phyloP scores from a whole-genome alignment of 2,888 invertebrate genomes.

The Teleogryllus oceanicus region DNA sequence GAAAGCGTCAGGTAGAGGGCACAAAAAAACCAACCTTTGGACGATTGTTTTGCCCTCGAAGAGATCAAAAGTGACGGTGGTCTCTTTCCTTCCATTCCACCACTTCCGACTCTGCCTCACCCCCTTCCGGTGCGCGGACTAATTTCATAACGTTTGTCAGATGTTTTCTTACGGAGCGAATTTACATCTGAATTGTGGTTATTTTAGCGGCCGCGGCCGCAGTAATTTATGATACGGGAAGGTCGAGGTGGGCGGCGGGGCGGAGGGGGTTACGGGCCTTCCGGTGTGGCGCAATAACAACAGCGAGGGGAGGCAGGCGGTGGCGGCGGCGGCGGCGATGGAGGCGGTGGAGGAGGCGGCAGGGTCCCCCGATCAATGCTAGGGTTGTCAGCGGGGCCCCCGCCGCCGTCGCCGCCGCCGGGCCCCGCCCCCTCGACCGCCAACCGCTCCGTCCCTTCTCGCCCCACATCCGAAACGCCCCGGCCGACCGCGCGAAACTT shows the following conservation, averaged over 20 bases:
- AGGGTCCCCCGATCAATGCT: not conserved
- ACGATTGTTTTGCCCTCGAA: not conserved
- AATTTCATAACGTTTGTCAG: conserved; percentile 18
- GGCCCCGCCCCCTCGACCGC: not conserved
- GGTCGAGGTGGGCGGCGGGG: not conserved
- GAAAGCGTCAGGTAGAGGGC: not conserved
- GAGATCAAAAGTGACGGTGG: not conserved
- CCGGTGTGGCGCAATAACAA: conserved; percentile 10
- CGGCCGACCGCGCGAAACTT: conserved; percentile 18
- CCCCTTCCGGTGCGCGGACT: not conserved
- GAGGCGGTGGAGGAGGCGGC: not conserved
- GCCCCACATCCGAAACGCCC: conserved; percentile 3
- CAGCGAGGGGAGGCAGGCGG: not conserved
- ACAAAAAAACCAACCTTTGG: not conserved
- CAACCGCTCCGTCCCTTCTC: not conserved
- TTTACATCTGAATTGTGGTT: conserved; percentile 18
- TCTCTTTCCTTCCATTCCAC: not conserved
- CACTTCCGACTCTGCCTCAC: not conserved
- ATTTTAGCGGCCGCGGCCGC: not conserved
- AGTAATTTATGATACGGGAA: conserved; percentile 3
- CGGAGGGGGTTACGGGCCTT: too few relatives aligned
- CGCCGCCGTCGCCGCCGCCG: not conserved
- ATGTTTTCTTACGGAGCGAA: conserved; percentile 18
- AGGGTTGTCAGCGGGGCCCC: not conserved
- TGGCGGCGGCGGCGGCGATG: not conserved